Conservation (phyloP, 2,797 vertebrate species). For the Urocyon cinereoargenteus region DNA sequence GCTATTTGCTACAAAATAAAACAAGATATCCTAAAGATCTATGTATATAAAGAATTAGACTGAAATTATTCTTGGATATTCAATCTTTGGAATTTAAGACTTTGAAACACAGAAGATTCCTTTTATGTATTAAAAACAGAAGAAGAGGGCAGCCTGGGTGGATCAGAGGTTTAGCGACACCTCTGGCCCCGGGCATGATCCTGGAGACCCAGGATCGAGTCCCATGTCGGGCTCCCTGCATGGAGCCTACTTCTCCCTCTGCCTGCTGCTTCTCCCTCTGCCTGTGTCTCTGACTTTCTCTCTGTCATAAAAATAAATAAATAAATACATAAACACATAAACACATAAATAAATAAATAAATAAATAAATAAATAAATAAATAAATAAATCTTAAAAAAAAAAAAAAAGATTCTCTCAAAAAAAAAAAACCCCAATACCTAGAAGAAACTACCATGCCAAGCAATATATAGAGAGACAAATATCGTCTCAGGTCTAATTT, state of each 20-base stretch:
- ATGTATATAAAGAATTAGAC: background rate
- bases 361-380: too few species aligned
- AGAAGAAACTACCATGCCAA: background rate
- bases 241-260: background rate
- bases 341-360: too few species aligned
- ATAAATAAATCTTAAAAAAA: too few species aligned
- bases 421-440: too few species aligned
- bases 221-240: background rate
- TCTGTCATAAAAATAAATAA: too few species aligned
- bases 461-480: background rate
- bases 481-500: background rate
- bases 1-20: constrained; percentile 7
- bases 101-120: background rate
- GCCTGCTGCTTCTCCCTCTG: too few species aligned
- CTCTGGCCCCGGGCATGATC: background rate
- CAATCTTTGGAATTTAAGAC: background rate
- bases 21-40: background rate
- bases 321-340: too few species aligned
- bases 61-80: background rate
- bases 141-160: background rate
- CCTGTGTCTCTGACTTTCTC: too few species aligned
- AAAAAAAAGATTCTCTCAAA: too few species aligned
- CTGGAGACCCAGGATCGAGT: background rate
- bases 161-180: background rate
- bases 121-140: background rate